Conservation (phyloP, 1,140 invertebrate species). For the Heliconius hewitsoni region DNA sequence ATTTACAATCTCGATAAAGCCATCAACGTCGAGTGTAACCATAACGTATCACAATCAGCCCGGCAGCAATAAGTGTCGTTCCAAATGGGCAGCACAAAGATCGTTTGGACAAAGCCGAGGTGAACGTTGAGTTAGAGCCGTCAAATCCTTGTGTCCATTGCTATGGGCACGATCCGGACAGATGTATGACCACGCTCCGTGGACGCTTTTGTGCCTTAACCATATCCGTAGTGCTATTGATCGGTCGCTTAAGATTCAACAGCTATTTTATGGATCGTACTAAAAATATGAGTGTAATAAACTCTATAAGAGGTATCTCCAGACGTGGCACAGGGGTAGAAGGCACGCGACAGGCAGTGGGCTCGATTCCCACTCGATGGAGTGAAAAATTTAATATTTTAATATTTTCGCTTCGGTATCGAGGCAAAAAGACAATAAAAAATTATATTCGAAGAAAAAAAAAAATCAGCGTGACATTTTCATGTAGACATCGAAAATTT, state of each 20-base stretch:
- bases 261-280: not conserved
- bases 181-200: constrained; percentile 53
- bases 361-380: too few species aligned
- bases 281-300: not conserved
- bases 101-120: constrained; percentile 54
- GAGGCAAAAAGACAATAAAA: too few species aligned
- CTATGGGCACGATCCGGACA: constrained; percentile 59
- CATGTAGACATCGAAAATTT: constrained; percentile 31
- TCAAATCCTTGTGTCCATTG: constrained; percentile 65
- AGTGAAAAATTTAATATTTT: too few species aligned
- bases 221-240: constrained; percentile 45
- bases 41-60: constrained; percentile 31
- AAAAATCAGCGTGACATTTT: constrained; percentile 19
- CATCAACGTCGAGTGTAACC: constrained; percentile 27
- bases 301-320: not conserved
- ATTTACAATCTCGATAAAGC: constrained; percentile 19
- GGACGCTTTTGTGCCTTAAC: constrained; percentile 36
- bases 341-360: too few species aligned
- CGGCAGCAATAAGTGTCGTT: constrained; percentile 26
- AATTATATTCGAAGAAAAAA: too few species aligned
- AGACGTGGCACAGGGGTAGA: too few species aligned
- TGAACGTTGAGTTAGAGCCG: constrained; percentile 50
- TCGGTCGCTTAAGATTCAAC: constrained; percentile 30
- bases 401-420: too few species aligned
- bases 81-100: constrained; percentile 45